phyloP scores from a whole-genome alignment of 2,888 invertebrate genomes.

The Drosophila antonietae region DNA sequence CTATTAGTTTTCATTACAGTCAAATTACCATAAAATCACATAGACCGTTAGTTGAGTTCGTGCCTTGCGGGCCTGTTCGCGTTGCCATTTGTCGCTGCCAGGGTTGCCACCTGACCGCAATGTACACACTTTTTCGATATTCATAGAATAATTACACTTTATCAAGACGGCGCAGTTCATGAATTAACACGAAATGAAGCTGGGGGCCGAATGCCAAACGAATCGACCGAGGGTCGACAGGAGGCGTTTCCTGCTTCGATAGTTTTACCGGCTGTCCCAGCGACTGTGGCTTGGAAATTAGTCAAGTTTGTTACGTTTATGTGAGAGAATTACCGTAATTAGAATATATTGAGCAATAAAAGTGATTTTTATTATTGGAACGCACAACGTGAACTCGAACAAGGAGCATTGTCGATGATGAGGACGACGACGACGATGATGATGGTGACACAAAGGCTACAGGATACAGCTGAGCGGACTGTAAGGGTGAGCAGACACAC shows the following conservation, averaged over 20 bases:
- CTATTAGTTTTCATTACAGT: conserved; percentile 77
- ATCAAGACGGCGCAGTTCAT: conserved; percentile 69
- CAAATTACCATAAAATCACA: conserved; percentile 81
- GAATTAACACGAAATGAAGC: conserved; percentile 66
- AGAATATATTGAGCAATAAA: conserved; percentile 83
- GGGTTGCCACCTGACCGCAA: conserved; percentile 36
- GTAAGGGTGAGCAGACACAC: conserved; percentile 1
- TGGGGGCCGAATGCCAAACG: background rate
- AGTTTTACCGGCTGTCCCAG: conserved; percentile 32
- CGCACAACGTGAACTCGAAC: conserved; percentile 40
- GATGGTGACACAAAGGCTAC: conserved; percentile 22
- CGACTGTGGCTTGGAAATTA: conserved; percentile 60
- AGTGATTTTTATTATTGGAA: conserved; percentile 81
- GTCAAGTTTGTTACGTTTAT: conserved; percentile 79
- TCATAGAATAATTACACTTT: conserved; percentile 81
- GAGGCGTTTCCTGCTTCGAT: conserved; percentile 29
- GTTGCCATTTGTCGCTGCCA: conserved; percentile 56
- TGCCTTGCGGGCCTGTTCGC: conserved; percentile 46
- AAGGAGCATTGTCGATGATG: conserved; percentile 16
- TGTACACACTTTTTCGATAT: conserved; percentile 74
- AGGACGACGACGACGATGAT: conserved; percentile 7
- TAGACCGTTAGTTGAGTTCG: conserved; percentile 56
- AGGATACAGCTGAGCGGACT: background rate
- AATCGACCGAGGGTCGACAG: background rate
- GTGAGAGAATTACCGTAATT: conserved; percentile 80